A percentile compares a stretch with the other conserved stretches of the same genome.
Evolutionary conservation across 2,797 vertebrate genomes (phyloP).

Genomic region (Myotis planiceps): DNA sequence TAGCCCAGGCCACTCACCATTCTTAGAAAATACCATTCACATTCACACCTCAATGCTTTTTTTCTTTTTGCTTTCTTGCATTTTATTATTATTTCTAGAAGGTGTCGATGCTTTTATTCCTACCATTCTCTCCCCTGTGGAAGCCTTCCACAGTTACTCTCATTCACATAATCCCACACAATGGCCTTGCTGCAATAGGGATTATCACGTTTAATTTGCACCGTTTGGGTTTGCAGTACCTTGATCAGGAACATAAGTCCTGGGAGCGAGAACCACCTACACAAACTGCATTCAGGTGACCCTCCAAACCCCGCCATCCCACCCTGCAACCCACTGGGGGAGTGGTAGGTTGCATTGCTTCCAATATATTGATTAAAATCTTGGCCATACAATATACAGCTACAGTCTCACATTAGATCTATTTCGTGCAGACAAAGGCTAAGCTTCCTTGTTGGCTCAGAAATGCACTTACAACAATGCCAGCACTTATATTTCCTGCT

Average conservation of each 20-base stretch:
- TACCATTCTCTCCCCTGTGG: accelerated
- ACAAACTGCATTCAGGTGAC: too few species aligned
- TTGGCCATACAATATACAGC: background rate
- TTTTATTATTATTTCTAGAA: background rate
- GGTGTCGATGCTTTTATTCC: background rate
- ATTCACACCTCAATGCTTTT: background rate
- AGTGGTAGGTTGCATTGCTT: background rate
- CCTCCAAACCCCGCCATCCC: accelerated
- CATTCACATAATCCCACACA: background rate
- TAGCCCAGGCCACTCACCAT: background rate
- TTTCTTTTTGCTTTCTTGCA: background rate
- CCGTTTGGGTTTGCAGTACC: background rate
- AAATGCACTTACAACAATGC: background rate
- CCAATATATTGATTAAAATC: background rate
- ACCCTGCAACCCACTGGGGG: accelerated
- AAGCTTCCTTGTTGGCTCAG: background rate
- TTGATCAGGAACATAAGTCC: background rate
- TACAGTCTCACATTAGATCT: accelerated
- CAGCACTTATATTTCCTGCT: background rate
- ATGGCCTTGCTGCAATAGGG: background rate
- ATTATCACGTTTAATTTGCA: background rate
- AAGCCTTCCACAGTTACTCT: background rate
- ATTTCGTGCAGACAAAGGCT: background rate
- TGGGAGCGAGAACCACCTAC: background rate
- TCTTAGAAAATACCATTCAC: background rate